Evolutionary conservation across 2,113 vertebrate species (phyloP), one percentile per base, ranked within the genome.

Genomic region (Cranoglanis bouderius): DNA sequence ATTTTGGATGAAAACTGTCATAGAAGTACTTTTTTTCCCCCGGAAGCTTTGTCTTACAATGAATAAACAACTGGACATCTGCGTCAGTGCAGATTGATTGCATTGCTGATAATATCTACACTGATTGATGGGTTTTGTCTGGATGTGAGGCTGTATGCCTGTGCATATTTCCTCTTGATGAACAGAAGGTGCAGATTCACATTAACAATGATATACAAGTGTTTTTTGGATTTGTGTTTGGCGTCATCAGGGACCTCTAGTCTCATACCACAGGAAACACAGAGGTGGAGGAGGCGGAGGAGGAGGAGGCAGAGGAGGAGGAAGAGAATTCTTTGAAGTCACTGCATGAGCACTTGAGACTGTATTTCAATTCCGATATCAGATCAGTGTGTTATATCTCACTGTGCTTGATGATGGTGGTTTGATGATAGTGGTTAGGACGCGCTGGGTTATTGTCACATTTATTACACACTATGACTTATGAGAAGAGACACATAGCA

Each of bases 231-330:
- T 75, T 61, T 40, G 53, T 61, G 51, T 59, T 29, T 77, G 70
- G 13, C 85, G 35, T 86, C 85, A 86, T 59, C 70, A 38, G 24
- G 29, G 85, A 77, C 85, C 35, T 74, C 83, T 65, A 32, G 61
- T 65, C 83, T 84, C 61, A 46, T 29, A 8, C n/a, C 29, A 35
- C 84, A 55, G 46, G 43, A 51, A 67, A 8, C n/a, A 65, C 8
- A 4, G 59, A 67, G 40, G 59, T 19, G 43, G 43, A 67, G 2
- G 82, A 46, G 43, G 29, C n/a, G 12, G 83, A n/a, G 35, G 82
- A 80, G 46, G 46, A 18, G 77, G 46, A 53, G 77, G n/a, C 1
- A 8, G 29, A 19, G 7, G 51, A 8, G 16, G n/a, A 55, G 29
- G n/a, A 32, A 53, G 13, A 6, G 53, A 57, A 35, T 35, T 32